Base-by-base conservation (phyloP, 2,113 vertebrate species). In the Cavia aperea region DNA sequence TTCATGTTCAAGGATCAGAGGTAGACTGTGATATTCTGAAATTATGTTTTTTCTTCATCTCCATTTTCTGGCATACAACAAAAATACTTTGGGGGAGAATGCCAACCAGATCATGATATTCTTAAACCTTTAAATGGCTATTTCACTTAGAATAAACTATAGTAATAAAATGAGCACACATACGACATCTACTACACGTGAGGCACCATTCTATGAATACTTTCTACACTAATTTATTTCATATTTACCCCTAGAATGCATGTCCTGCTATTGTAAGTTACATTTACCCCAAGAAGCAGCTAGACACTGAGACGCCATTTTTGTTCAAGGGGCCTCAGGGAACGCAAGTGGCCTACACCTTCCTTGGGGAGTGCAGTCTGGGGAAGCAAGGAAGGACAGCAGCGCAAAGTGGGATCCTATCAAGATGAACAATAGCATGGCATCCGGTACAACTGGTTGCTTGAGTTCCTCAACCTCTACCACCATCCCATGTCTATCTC, bases 61-160 rank as follows among this genome's bases (percentile, higher is more conserved):
- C 6, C n/a, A 82, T 62, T 82, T 43, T 23, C 81, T 43, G n/a
- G 81, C 81, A 62, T 31, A 46, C 11, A 82, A 62, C 24, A 62
- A 63, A 63, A 83, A 43, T 63, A 15, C 26, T 83, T 62, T 15
- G 13, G 79, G 23, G 4, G 2, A 9, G 1, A 43, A 39, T 60
- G 56, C 56, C 33, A n/a, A 58, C 56, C 16, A 81, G 78, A 81
- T 58, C 33, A 31, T 46, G 58, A 68, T 54, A 68, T 6, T 81
- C 49, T 75, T 75, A 60, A 66, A 24, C 23, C 70, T 60, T 33
- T 86, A 36, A n/a, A 43, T 63, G 62, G 36, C 23, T 10, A 36
- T 81, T 81, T 56, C 84, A 46, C 58, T 77, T 65, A 13, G 75
- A 85, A 91, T 63, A 84, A 81, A 86, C 77, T 31, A 36, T 46